Evolutionary conservation across 2,113 vertebrate species (phyloP), one percentile per base, ranked within the genome.

Genomic region (Columba janthina): DNA sequence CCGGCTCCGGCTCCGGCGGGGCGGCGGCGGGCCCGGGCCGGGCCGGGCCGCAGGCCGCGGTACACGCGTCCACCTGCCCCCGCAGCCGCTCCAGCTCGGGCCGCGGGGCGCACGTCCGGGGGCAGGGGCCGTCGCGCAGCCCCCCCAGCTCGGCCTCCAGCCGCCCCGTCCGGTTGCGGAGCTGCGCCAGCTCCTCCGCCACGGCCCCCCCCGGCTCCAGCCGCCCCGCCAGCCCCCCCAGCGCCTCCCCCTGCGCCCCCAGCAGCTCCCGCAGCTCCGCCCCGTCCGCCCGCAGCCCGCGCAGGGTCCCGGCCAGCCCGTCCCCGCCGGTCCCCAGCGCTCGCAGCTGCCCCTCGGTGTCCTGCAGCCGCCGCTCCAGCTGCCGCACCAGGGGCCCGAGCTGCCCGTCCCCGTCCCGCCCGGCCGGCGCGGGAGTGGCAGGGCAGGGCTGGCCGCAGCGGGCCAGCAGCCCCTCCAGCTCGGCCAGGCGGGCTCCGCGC

Each of bases 1-100:
- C 92, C 5, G 3, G 96, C 10, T 83, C 90, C 34, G 98, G 93
- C 69, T 79, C 96, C 42, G 42, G 42, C 42, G 16, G 42, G 16
- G 42, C 7, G 42, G 42, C 42, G 26, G 40, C 56, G 40, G 75
- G 88, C 36, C 97, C 97, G 29, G 97, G 95, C 5, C 71, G 89
- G 0, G 93, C 40, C 2, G 7, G 34, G 34, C 6, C 69, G 53
- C 86, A 81, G 17, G 36, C 25, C 2, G 40, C 9, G 2, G 67
- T 8, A 44, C 98, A 99, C 81, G 97, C 97, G 17, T 98, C 98
- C 86, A 98, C 98, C 4, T 99, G 98, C 20, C 98, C 98, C 87
- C 98, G 94, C 22, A 99, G 97, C 21, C 86, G 98, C 15, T 98
- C 98, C 31, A 99, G 98, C 56, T 98, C 99, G 80, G 98, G 97